Evolutionary conservation across 1,140 invertebrate species (phyloP), one percentile per base, ranked within the genome.

Genomic region (Orussus abietinus): DNA sequence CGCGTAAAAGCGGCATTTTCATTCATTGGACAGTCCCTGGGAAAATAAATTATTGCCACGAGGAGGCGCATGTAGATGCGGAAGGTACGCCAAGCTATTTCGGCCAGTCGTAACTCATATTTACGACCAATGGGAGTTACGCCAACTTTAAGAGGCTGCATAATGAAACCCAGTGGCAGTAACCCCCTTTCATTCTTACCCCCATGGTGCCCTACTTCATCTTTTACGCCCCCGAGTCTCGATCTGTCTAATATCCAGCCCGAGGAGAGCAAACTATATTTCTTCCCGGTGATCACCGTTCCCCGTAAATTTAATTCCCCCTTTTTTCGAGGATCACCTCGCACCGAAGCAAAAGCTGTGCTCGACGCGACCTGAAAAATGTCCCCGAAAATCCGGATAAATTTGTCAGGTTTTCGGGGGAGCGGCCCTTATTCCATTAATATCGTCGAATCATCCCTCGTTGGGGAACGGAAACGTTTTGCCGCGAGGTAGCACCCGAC

Each of bases 121-220:
- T 63, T 65, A 66, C 58, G 59, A 67, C 46, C 63, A 55, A 62
- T 63, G 63, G 63, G 62, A 64, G 59, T 67, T 63, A 64, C 54
- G 62, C 64, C 63, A 67, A 66, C 49, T 62, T 59, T 67, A 67
- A 67, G 64, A 65, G 64, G 59, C 61, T 65, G 64, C 59, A 65
- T 67, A 66, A 65, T 66, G 62, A 65, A 65, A 65, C 51, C 45
- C 49, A 45, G 49, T 56, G 50, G 50, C 51, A 49, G 54, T 53
- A 57, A 55, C 43, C 28, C 36, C 22, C 37, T 34, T 36, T 41
- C 28, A 43, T 17, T 41, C 31, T 47, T 46, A 34, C 39, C 32
- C 39, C 32, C 13, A 21, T 45, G 28, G 10, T 9, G 42, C 32
- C 31, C 41, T 43, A 47, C 53, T 45, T 47, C 42, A 38, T 52